Conservation (phyloP, 2,888 invertebrate species). For the Tetramorium bicarinatum region DNA sequence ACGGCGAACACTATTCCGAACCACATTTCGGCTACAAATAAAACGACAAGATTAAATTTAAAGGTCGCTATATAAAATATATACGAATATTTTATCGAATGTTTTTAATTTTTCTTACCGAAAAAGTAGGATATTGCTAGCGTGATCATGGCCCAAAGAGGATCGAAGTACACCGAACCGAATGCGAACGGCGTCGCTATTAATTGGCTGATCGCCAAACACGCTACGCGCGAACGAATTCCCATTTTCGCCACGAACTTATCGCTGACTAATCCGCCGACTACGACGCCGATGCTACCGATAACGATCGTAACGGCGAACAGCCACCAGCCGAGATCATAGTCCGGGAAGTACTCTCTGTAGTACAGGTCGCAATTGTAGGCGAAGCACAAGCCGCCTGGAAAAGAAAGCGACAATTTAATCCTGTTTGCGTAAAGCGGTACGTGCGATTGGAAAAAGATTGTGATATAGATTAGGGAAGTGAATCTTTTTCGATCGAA, state of each 20-base stretch:
- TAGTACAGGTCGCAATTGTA: slow-evolving; percentile 97
- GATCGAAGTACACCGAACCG: slow-evolving; percentile 94
- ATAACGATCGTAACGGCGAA: slow-evolving; percentile 95
- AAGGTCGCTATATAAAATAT: background rate
- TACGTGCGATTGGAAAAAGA: slow-evolving; percentile 15
- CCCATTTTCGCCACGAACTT: slow-evolving; percentile 96
- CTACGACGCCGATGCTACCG: slow-evolving; percentile 92
- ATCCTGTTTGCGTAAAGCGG: background rate
- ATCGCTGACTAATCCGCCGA: slow-evolving; percentile 93
- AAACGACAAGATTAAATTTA: background rate
- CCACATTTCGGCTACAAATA: slow-evolving; percentile 95
- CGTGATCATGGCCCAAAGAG: slow-evolving; percentile 95
- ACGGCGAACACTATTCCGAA: slow-evolving; percentile 97
- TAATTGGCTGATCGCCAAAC: slow-evolving; percentile 93
- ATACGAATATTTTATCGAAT: background rate
- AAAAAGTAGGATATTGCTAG: slow-evolving; percentile 96
- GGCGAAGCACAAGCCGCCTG: slow-evolving; percentile 96
- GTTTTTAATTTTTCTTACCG: slow-evolving; percentile 87
- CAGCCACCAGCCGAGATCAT: slow-evolving; percentile 96
- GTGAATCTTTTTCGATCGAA: background rate
- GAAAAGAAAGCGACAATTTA: slow-evolving; percentile 57
- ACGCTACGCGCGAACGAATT: slow-evolving; percentile 92
- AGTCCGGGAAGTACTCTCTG: slow-evolving; percentile 95
- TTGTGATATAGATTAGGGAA: slow-evolving; percentile 11
- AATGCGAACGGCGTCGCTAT: slow-evolving; percentile 94